phyloP scores from a whole-genome alignment of 2,113 vertebrate species.

The Lepidiolamprologus cunningtoni region DNA sequence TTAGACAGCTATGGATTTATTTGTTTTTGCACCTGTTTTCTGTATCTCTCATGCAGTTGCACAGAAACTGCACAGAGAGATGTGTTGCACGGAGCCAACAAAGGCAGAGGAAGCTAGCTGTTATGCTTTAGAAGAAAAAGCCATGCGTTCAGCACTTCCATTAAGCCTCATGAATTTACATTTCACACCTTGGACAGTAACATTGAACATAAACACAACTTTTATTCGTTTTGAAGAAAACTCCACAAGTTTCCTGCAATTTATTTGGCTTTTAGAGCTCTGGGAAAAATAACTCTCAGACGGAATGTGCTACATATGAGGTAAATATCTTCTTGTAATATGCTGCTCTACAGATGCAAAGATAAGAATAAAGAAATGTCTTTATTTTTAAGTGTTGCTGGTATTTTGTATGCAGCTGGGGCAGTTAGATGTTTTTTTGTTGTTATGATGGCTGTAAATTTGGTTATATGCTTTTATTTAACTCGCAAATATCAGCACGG shows the following conservation, averaged over 20 bases:
- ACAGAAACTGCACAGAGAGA: neutral
- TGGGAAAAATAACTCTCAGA: neutral
- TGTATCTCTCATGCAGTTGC: neutral
- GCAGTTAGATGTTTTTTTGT: neutral
- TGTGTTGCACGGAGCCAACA: neutral
- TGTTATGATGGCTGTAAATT: neutral
- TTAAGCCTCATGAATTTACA: neutral
- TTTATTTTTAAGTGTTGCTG: neutral
- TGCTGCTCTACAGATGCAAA: neutral
- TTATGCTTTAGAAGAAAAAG: neutral
- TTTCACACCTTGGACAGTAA: neutral
- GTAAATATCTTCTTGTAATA: neutral
- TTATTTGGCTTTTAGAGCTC: neutral
- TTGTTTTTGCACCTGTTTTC: neutral
- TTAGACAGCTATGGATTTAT: neutral
- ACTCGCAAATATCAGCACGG: neutral
- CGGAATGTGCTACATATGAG: rapidly evolving
- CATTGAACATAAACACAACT: neutral
- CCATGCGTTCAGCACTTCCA: neutral
- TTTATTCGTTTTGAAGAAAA: neutral
- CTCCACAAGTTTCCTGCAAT: neutral
- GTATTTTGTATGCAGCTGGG: neutral
- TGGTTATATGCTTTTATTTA: neutral
- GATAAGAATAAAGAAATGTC: neutral
- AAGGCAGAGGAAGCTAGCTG: neutral